Evolutionary conservation across 2,113 vertebrate genomes (phyloP).

Genomic region (Marcusenius ussheri): DNA sequence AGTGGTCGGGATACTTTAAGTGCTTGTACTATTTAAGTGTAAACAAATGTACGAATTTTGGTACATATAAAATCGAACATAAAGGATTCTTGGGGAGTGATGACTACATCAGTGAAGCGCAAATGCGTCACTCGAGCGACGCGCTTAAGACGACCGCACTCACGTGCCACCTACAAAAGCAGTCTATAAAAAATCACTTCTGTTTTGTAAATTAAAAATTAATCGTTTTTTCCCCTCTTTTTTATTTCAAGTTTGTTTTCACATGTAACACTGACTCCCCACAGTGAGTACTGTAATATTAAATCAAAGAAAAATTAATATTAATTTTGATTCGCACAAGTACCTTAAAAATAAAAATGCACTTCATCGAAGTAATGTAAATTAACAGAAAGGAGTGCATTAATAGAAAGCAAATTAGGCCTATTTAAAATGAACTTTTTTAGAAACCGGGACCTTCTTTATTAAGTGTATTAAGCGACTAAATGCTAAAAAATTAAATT

Average conservation of each 20-base stretch:
- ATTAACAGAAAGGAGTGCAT: neutral
- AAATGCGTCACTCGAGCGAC: neutral
- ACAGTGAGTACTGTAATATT: neutral
- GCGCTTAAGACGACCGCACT: neutral
- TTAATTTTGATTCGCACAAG: neutral
- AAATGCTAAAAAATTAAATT: neutral
- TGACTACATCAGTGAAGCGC: neutral
- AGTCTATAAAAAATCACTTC: neutral
- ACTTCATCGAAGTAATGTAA: neutral
- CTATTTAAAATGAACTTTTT: neutral
- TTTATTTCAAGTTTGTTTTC: neutral
- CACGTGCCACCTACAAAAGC: neutral
- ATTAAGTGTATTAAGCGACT: neutral
- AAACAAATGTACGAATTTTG: neutral
- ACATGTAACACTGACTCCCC: neutral
- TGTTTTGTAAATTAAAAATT: neutral
- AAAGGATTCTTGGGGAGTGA: neutral
- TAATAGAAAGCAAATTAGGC: neutral
- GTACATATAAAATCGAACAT: neutral
- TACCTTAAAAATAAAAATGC: neutral
- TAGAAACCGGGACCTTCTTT: neutral
- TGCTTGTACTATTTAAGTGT: neutral
- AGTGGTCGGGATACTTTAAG: neutral
- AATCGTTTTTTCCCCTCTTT: neutral
- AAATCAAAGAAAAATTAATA: neutral